Evolutionary conservation across 2,113 vertebrate genomes (phyloP).

Genomic region (Oryzias javanicus): DNA sequence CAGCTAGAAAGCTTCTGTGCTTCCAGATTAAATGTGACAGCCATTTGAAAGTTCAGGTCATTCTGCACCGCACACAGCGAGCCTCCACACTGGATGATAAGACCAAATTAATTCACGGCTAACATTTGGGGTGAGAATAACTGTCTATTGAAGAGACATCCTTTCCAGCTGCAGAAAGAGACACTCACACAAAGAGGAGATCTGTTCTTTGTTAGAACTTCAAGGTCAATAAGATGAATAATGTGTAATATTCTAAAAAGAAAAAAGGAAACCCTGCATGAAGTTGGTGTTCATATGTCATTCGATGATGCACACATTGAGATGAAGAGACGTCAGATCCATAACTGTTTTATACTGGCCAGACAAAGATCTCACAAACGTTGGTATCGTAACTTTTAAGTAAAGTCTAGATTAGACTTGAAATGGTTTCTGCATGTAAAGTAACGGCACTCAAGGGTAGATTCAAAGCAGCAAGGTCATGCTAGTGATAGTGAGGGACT

Average conservation of each 20-base stretch:
- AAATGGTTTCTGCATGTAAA: background rate
- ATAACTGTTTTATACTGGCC: too few relatives aligned
- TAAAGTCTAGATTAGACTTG: too few relatives aligned
- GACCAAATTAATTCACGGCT: constrained; percentile 15
- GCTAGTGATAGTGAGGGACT: background rate
- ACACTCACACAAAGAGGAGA: background rate
- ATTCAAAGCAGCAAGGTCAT: background rate
- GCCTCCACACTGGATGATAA: constrained; percentile 1
- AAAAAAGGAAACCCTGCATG: too few relatives aligned
- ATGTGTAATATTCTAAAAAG: too few relatives aligned
- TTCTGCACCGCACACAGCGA: constrained; percentile 27
- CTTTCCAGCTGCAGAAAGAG: background rate
- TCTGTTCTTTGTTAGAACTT: background rate
- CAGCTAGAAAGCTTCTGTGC: background rate
- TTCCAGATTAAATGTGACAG: constrained; percentile 29
- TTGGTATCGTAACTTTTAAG: too few relatives aligned
- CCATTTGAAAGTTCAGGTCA: constrained; percentile 27
- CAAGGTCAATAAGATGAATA: background rate
- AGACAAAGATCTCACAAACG: too few relatives aligned
- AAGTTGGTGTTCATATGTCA: too few relatives aligned
- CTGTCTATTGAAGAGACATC: background rate
- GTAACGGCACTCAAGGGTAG: background rate
- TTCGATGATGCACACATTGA: too few relatives aligned
- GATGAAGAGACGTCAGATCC: too few relatives aligned
- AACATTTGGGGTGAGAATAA: background rate